Evolutionary conservation across 2,888 invertebrate genomes (phyloP).

Genomic region (Agonopterix heracliana): DNA sequence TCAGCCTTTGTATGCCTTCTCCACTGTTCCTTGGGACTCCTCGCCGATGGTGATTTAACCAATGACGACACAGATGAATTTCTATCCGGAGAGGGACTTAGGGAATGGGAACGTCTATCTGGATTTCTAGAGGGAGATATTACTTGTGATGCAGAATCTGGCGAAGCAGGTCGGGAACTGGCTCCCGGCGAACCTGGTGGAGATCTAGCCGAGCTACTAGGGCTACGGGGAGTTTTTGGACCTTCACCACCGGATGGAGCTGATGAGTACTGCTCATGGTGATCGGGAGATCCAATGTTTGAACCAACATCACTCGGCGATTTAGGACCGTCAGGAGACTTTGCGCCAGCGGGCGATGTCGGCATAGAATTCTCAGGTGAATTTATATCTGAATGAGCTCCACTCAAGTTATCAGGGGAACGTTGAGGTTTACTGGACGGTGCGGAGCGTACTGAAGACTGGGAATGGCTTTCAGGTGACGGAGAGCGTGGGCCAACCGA

Average conservation of each 20-base stretch:
- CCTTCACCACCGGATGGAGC: slow-evolving; percentile 44
- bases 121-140: slow-evolving; percentile 39
- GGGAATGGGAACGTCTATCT: slow-evolving; percentile 38
- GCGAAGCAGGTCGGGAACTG: slow-evolving; percentile 45
- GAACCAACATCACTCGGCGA: slow-evolving; percentile 55
- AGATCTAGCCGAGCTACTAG: slow-evolving; percentile 45
- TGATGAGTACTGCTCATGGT: slow-evolving; percentile 39
- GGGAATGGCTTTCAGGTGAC: slow-evolving; percentile 26
- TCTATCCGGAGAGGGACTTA: slow-evolving; percentile 55
- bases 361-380: slow-evolving; percentile 65
- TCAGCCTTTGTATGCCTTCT: slow-evolving; percentile 65
- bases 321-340: slow-evolving; percentile 66
- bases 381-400: slow-evolving; percentile 64
- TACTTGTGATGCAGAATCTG: slow-evolving; percentile 39
- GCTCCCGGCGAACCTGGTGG: slow-evolving; percentile 43
- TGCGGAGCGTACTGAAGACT: slow-evolving; percentile 28
- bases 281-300: slow-evolving; percentile 45
- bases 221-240: slow-evolving; percentile 59
- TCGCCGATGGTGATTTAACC: slow-evolving; percentile 30
- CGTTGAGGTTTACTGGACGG: slow-evolving; percentile 30
- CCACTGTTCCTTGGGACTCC: slow-evolving; percentile 62
- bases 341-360: slow-evolving; percentile 52
- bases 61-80: slow-evolving; percentile 46
- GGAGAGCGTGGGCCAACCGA: slow-evolving; percentile 42
- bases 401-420: slow-evolving; percentile 60